Conservation (phyloP, 2,888 invertebrate species). For the Lydus trimaculatus region DNA sequence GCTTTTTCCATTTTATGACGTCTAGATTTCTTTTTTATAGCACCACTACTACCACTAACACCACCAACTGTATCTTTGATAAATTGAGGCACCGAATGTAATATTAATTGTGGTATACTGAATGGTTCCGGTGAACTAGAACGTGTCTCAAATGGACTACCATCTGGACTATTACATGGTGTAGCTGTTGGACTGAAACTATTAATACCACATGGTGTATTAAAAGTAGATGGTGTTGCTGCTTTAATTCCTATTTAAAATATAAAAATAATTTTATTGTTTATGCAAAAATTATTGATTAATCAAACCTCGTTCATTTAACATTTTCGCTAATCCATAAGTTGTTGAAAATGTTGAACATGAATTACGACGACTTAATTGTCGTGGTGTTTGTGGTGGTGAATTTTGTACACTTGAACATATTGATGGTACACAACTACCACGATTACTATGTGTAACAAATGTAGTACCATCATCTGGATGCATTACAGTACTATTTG, state of each 20-base stretch:
- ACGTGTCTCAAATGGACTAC: slow-evolving; percentile 66
- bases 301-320: slow-evolving; percentile 72
- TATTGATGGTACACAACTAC: slow-evolving; percentile 72
- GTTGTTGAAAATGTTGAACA: slow-evolving; percentile 82
- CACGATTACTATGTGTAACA: slow-evolving; percentile 67
- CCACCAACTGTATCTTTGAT: slow-evolving; percentile 69
- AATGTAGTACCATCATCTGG: slow-evolving; percentile 84
- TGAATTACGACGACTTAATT: slow-evolving; percentile 78
- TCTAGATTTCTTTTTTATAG: slow-evolving; percentile 43
- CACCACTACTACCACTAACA: slow-evolving; percentile 57
- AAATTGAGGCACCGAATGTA: slow-evolving; percentile 72
- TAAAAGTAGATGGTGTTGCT: slow-evolving; percentile 72
- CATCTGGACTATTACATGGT: slow-evolving; percentile 85
- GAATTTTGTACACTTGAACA: slow-evolving; percentile 65
- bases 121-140: slow-evolving; percentile 67
- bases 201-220: slow-evolving; percentile 69
- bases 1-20: slow-evolving; percentile 36
- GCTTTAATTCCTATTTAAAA: slow-evolving; percentile 68
- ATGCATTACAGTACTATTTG: slow-evolving; percentile 88
- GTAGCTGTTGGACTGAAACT: slow-evolving; percentile 84
- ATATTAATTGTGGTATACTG: slow-evolving; percentile 64
- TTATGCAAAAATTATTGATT: neutral
- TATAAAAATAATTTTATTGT: neutral
- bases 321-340: slow-evolving; percentile 74
- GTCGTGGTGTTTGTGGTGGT: slow-evolving; percentile 62